Evolutionary conservation across 2,888 invertebrate genomes (phyloP), one percentile per base, ranked within the genome.

Genomic region (Geotrupes spiniger): DNA sequence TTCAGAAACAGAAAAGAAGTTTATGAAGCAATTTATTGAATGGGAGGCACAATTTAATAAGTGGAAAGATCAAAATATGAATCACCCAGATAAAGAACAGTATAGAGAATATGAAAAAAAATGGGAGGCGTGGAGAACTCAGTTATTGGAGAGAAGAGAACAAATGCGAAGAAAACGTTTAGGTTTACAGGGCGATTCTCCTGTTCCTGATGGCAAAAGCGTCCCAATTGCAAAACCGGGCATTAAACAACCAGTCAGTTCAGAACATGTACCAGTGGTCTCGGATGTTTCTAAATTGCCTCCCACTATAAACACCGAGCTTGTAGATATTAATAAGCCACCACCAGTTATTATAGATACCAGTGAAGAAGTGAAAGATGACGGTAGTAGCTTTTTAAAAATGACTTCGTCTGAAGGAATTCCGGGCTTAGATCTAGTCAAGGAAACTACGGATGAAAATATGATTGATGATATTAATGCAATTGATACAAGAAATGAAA

Each of bases 21-120:
- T 95, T 74, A 90, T 92, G 66, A 83, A 85, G 52, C 90, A 94
- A 70, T 94, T 94, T 69, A 81, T 84, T 62, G 86, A 90, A 65
- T 95, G 94, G 94, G 92, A 93, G 72, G 82, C 88, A 58, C 90
- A 94, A 69, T 94, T 93, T 70, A 85, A 88, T 63, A 87, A 87
- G 61, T 95, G 95, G 95, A 90, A 89, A 68, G 82, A 84, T 53
- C 89, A 92, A 64, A 95, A 95, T 75, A 86, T 85, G 26, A 89
- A 91, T 71, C 93, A 94, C 75, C 94, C 94, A 0, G 92, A 94
- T 69, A 89, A 87, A 71, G 84, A 85, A 72, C 88, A 89, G 59
- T 91, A 91, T 66, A 79, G 79, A 60, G 85, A 89, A 63, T 94
- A 93, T 72, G 91, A 93, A 72, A 82, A 86, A 42, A 92, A 91